A percentile compares a stretch with the other conserved stretches of the same genome.
Evolutionary conservation across 1,140 invertebrate genomes (phyloP).

Genomic region (Ostrea denselamellosa): DNA sequence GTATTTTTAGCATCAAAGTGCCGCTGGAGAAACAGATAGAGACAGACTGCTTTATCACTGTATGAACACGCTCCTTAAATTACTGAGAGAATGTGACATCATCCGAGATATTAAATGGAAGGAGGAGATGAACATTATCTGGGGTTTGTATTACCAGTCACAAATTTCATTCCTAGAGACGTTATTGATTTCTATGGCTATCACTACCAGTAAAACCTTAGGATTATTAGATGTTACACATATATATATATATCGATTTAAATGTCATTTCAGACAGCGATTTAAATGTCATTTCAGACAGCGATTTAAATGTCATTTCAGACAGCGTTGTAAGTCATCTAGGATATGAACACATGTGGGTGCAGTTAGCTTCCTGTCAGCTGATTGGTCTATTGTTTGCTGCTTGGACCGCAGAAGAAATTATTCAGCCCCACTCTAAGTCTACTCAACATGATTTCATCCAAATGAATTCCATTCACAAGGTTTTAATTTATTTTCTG

Average conservation of each 20-base stretch:
- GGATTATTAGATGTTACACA: too few species aligned
- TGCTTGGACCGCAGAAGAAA: slow-evolving; percentile 82
- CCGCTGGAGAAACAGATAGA: slow-evolving; percentile 78
- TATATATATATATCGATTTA: too few species aligned
- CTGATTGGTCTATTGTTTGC: slow-evolving; percentile 86
- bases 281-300: slow-evolving; percentile 62
- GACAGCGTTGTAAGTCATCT: slow-evolving; percentile 79
- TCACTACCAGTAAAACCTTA: too few species aligned
- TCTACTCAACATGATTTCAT: not conserved
- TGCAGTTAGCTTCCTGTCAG: slow-evolving; percentile 87
- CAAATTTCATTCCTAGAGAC: too few species aligned
- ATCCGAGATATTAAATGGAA: slow-evolving; percentile 80
- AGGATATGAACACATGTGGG: slow-evolving; percentile 86
- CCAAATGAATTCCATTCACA: not conserved
- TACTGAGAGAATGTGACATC: slow-evolving; percentile 80
- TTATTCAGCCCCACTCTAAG: slow-evolving; percentile 70
- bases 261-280: slow-evolving; percentile 64
- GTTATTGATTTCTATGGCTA: too few species aligned
- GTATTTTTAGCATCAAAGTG: not conserved
- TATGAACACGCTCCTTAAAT: slow-evolving; percentile 84
- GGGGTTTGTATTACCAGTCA: slow-evolving; percentile 76
- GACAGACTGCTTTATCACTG: slow-evolving; percentile 87
- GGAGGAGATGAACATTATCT: slow-evolving; percentile 79
- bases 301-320: slow-evolving; percentile 54
- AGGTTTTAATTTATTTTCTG: not conserved